These are phyloP conservation scores for Piliocolobus tephrosceles DNA, from an alignment of 2,113 vertebrate genomes.

Conservation along the genomic window DNA sequence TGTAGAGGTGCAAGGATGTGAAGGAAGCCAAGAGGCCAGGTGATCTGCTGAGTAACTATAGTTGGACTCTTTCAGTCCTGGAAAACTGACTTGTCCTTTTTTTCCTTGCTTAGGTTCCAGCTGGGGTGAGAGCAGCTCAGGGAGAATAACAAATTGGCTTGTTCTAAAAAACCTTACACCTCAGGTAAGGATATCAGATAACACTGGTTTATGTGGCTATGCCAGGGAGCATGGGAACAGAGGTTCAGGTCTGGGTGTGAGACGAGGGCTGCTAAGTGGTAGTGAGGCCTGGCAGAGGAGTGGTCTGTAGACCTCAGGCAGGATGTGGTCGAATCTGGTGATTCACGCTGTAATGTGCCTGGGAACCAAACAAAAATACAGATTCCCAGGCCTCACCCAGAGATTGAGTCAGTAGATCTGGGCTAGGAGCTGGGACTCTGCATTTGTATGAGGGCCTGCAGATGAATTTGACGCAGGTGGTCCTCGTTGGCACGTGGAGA, in stretches of 20 bases:
- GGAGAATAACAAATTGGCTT: constrained; percentile 98
- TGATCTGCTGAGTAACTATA: neutral
- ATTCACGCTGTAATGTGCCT: accelerated
- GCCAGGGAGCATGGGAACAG: neutral
- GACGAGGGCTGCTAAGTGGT: neutral
- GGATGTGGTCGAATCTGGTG: neutral
- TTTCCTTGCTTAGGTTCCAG: constrained; percentile 88
- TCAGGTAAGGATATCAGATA: constrained; percentile 88
- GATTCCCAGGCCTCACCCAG: neutral
- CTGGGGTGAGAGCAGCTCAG: constrained; percentile 99
- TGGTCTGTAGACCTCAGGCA: neutral
- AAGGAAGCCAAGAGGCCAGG: accelerated
- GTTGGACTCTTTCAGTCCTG: no score
- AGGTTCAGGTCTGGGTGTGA: neutral
- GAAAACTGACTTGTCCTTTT: neutral
- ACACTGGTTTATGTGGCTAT: accelerated
- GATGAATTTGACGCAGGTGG: neutral
- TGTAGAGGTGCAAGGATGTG: neutral
- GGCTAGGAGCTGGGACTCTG: neutral
- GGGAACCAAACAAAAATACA: neutral
- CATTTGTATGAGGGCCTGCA: accelerated
- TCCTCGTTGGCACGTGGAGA: neutral
- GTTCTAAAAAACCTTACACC: constrained; percentile 99
- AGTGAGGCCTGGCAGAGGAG: neutral
- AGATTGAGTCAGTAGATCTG: neutral